A percentile compares a stretch with the other conserved stretches of the same genome.
phyloP scores from a whole-genome alignment of 2,113 vertebrate genomes.

The Drymodes brunneopygia region DNA sequence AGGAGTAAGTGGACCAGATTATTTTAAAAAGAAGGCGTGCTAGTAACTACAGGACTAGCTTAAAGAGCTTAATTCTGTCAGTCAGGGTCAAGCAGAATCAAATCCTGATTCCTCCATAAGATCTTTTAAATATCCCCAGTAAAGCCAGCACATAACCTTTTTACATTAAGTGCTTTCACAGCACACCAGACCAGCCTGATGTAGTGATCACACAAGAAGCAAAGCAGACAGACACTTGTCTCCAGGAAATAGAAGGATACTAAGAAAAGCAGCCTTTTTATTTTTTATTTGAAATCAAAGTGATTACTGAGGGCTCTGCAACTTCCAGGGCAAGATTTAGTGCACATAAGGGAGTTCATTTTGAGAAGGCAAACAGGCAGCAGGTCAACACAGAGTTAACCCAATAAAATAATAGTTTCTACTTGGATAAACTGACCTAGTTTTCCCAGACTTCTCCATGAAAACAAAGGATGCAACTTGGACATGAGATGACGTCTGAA shows the following conservation, averaged over 20 bases:
- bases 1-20: not conserved
- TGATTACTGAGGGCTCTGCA: constrained; percentile 20
- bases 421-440: constrained; percentile 77
- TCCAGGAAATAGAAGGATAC: constrained; percentile 5
- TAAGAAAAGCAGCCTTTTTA: constrained; percentile 19
- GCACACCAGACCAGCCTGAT: not conserved
- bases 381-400: constrained; percentile 71
- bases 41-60: not conserved
- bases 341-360: constrained; percentile 37
- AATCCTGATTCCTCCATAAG: constrained; percentile 8
- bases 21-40: not conserved
- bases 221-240: constrained; percentile 23
- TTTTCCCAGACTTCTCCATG: constrained; percentile 64
- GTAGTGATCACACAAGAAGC: not conserved
- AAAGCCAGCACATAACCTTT: not conserved
- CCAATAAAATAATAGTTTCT: constrained; percentile 76
- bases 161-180: not conserved
- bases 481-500: constrained; percentile 5
- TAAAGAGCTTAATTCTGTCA: constrained; percentile 14
- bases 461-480: constrained; percentile 55
- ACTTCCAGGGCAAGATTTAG: constrained; percentile 26
- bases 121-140: constrained; percentile 27
- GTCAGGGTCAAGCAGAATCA: constrained; percentile 28
- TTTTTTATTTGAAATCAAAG: constrained; percentile 53
- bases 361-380: constrained; percentile 42